These are phyloP conservation scores for Crocuta crocuta DNA, from an alignment of 2,113 vertebrate species.

Conservation along the genomic window DNA sequence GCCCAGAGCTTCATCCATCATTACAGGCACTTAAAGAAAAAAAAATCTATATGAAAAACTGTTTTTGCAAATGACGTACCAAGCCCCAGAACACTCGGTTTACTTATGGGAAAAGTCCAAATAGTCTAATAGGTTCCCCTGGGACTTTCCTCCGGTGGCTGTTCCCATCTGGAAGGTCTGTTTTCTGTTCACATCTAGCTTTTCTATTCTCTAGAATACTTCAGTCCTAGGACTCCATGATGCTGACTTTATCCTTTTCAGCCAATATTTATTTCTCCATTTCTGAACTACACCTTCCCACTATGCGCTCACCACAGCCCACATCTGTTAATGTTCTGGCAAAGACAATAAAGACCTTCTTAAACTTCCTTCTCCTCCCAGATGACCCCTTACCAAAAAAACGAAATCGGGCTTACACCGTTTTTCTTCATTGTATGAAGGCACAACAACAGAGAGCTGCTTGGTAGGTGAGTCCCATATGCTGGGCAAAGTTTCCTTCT, in stretches of 20 bases:
- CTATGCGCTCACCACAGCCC: background rate
- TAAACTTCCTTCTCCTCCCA: background rate
- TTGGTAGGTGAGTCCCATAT: conserved; percentile 90
- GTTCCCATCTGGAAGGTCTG: background rate
- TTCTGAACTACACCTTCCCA: background rate
- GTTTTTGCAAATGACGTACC: conserved; percentile 5
- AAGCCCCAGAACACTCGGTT: background rate
- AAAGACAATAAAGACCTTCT: background rate
- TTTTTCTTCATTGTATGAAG: conserved; percentile 96
- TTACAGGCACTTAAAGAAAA: conserved; percentile 92
- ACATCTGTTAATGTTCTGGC: background rate
- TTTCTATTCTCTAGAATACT: background rate
- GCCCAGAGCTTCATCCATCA: conserved; percentile 97
- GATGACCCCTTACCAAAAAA: background rate
- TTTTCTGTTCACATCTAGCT: background rate
- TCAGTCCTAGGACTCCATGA: background rate
- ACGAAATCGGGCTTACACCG: conserved; percentile 84
- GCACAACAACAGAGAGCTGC: conserved; percentile 94
- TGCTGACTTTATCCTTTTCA: accelerated
- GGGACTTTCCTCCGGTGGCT: background rate
- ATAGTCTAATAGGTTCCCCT: background rate
- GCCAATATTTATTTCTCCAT: background rate
- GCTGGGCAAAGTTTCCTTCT: conserved; percentile 89
- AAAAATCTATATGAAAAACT: background rate
- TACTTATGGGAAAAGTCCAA: background rate